These are phyloP conservation scores for Neodon shergylaensis DNA, from an alignment of 2,113 vertebrate genomes.

Conservation along the genomic window DNA sequence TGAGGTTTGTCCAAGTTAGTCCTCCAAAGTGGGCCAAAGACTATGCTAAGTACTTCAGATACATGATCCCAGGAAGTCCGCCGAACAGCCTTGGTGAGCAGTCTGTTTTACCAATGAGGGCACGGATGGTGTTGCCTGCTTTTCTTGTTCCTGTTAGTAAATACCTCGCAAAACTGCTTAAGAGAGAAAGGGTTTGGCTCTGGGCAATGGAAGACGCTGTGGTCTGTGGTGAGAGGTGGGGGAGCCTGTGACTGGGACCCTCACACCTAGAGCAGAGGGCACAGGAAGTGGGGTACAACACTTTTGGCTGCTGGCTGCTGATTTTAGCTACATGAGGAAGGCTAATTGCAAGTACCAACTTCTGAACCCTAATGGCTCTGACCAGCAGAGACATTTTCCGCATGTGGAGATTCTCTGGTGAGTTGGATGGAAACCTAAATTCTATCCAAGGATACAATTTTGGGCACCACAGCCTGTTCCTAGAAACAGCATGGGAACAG, in stretches of 20 bases:
- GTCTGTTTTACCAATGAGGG: neutral
- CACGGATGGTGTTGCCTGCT: neutral
- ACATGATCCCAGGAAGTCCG: neutral
- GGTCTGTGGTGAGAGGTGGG: neutral
- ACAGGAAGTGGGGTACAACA: neutral
- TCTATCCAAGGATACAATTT: neutral
- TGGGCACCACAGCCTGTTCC: neutral
- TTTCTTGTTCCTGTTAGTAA: neutral
- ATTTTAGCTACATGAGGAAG: conserved; percentile 28
- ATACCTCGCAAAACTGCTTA: neutral
- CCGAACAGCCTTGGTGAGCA: neutral
- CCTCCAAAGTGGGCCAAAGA: neutral
- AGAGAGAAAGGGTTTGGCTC: neutral
- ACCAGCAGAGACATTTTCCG: neutral
- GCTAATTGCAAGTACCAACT: neutral
- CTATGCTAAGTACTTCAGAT: neutral
- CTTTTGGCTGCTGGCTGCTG: neutral
- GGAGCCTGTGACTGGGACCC: neutral
- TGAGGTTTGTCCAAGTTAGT: neutral
- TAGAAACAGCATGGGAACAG: neutral
- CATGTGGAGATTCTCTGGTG: neutral
- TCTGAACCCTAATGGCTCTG: conserved; percentile 11
- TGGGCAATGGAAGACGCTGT: neutral
- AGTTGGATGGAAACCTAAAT: neutral
- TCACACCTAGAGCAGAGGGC: neutral